These are phyloP conservation scores for Isoperla grammatica DNA, from an alignment of 2,888 invertebrate genomes.

Conservation along the genomic window DNA sequence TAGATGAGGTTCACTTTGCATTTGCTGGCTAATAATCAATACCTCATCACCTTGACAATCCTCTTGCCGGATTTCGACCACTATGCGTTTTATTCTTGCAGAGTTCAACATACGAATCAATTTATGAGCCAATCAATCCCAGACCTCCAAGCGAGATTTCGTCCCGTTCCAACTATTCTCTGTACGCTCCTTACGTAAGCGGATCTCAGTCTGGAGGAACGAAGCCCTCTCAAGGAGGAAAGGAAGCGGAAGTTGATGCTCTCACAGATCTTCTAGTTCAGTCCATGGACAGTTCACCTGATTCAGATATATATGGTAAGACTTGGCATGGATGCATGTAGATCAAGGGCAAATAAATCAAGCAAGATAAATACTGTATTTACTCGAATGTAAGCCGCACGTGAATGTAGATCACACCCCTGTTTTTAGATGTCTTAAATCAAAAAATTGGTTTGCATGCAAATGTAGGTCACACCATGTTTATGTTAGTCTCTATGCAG, in stretches of 20 bases:
- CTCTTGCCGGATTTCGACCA: too few species aligned
- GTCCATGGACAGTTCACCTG: constrained; percentile 73
- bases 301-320: constrained; percentile 60
- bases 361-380: too few species aligned
- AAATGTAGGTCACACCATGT: too few species aligned
- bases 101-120: constrained; percentile 75
- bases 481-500: too few species aligned
- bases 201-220: constrained; percentile 29
- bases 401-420: too few species aligned
- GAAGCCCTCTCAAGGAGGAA: constrained; percentile 39
- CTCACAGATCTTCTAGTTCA: constrained; percentile 83
- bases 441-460: too few species aligned
- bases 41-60: too few species aligned
- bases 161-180: constrained; percentile 58
- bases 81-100: constrained; percentile 40
- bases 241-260: constrained; percentile 83
- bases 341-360: not conserved
- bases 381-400: too few species aligned
- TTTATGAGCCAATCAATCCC: constrained; percentile 90
- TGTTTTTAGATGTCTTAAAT: too few species aligned
- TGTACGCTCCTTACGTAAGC: constrained; percentile 59
- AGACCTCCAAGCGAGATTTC: constrained; percentile 66
- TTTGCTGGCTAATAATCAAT: too few species aligned
- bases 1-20: too few species aligned
- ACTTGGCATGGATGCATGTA: too few species aligned